Percentiles rank a stretch among this genome's conserved stretches.
Evolutionary conservation across 2,888 invertebrate genomes (phyloP).

Genomic region (Leucozona laternaria): DNA sequence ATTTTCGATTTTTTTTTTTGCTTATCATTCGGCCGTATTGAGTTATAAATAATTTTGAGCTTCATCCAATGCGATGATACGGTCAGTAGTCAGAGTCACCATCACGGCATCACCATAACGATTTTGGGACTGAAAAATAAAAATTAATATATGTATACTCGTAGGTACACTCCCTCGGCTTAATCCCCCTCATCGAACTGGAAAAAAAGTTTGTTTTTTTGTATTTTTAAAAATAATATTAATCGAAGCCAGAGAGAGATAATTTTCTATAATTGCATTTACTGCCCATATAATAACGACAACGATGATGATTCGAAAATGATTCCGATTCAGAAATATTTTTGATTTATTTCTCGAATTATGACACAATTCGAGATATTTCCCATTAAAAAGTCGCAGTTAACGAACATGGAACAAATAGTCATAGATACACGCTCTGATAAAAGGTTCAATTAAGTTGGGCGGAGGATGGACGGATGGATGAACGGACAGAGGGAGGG

Average conservation of each 20-base stretch:
- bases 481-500: neutral
- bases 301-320: slow-evolving; percentile 42
- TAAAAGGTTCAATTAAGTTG: slow-evolving; percentile 63
- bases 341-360: slow-evolving; percentile 48
- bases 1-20: slow-evolving; percentile 8
- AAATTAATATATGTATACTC: too few species aligned
- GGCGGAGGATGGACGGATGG: neutral
- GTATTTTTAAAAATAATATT: slow-evolving; percentile 36
- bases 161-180: neutral
- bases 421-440: slow-evolving; percentile 60
- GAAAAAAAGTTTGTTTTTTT: slow-evolving; percentile 28
- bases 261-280: slow-evolving; percentile 58
- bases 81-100: slow-evolving; percentile 44
- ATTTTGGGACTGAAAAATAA: neutral
- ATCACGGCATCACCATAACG: slow-evolving; percentile 27
- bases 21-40: slow-evolving; percentile 37
- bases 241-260: slow-evolving; percentile 37
- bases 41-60: slow-evolving; percentile 64
- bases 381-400: slow-evolving; percentile 39
- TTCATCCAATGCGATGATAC: slow-evolving; percentile 36
- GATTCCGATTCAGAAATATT: slow-evolving; percentile 36
- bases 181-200: slow-evolving; percentile 54
- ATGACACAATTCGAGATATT: slow-evolving; percentile 55
- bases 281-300: slow-evolving; percentile 15
- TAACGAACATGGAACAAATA: slow-evolving; percentile 38